These are phyloP conservation scores for Xylophagus ater DNA, from an alignment of 2,888 invertebrate genomes.

Conservation along the genomic window DNA sequence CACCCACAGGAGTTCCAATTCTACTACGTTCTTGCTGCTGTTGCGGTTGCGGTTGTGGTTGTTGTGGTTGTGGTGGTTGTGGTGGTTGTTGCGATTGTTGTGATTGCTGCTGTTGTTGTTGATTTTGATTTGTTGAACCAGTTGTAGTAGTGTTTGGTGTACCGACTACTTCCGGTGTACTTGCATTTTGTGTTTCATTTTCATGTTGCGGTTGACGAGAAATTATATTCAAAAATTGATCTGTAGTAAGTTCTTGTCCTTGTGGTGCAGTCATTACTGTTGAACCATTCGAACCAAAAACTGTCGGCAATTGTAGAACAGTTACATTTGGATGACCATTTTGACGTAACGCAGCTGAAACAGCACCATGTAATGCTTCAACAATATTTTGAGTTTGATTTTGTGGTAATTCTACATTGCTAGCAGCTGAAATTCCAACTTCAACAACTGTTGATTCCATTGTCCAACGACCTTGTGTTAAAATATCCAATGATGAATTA, in stretches of 20 bases:
- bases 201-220: not conserved
- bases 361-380: constrained; percentile 37
- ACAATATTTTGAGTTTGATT: constrained; percentile 34
- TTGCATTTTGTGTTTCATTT: constrained; percentile 13
- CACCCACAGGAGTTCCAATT: constrained; percentile 13
- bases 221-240: no score
- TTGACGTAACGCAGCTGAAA: constrained; percentile 35
- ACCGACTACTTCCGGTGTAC: constrained; percentile 4
- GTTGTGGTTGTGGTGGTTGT: not conserved
- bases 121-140: constrained; percentile 17
- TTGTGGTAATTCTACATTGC: constrained; percentile 29
- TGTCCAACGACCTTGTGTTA: constrained; percentile 39
- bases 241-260: no score
- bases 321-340: constrained; percentile 35
- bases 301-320: constrained; percentile 34
- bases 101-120: constrained; percentile 16
- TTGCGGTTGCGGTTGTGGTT: constrained; percentile 31
- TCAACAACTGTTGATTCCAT: constrained; percentile 41
- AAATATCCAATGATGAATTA: constrained; percentile 36
- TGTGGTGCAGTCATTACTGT: constrained; percentile 12
- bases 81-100: constrained; percentile 5
- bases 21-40: constrained; percentile 15
- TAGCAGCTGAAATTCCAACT: constrained; percentile 36
- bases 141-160: constrained; percentile 23
- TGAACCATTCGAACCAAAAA: constrained; percentile 27